Conservation (phyloP, 2,888 invertebrate species). For the Andrena bucephala region DNA sequence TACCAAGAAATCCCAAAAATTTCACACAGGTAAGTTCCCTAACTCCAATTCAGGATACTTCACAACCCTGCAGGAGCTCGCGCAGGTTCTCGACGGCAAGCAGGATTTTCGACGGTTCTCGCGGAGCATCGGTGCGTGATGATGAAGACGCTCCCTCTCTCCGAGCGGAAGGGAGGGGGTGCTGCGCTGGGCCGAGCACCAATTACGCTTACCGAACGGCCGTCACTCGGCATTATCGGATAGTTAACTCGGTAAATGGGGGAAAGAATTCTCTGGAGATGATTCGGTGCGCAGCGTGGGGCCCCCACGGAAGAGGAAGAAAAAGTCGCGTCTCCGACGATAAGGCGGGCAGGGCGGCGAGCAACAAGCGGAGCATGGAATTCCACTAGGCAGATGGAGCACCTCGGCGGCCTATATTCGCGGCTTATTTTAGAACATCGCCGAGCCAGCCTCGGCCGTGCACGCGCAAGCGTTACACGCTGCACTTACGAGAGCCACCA, state of each 20-base stretch:
- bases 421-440: conserved; percentile 74
- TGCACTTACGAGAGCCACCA: background rate
- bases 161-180: too few relatives aligned
- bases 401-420: conserved; percentile 75
- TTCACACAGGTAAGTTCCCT: too few relatives aligned
- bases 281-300: conserved; percentile 25
- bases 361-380: conserved; percentile 66
- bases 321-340: conserved; percentile 37
- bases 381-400: conserved; percentile 70
- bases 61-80: too few relatives aligned
- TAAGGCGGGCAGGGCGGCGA: conserved; percentile 55
- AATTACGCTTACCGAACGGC: conserved; percentile 50
- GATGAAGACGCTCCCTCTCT: background rate
- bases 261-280: conserved; percentile 52
- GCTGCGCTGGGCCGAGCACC: conserved; percentile 9
- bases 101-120: conserved; percentile 19
- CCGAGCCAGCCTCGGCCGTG: conserved; percentile 41
- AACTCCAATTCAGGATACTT: too few relatives aligned
- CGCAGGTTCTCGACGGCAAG: too few relatives aligned
- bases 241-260: conserved; percentile 66
- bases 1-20: too few relatives aligned
- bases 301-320: conserved; percentile 21
- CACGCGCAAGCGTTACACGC: conserved; percentile 54
- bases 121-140: conserved; percentile 17
- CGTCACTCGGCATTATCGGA: conserved; percentile 59